Base-by-base conservation (phyloP, 2,797 vertebrate species). In the Botia kubotai region DNA sequence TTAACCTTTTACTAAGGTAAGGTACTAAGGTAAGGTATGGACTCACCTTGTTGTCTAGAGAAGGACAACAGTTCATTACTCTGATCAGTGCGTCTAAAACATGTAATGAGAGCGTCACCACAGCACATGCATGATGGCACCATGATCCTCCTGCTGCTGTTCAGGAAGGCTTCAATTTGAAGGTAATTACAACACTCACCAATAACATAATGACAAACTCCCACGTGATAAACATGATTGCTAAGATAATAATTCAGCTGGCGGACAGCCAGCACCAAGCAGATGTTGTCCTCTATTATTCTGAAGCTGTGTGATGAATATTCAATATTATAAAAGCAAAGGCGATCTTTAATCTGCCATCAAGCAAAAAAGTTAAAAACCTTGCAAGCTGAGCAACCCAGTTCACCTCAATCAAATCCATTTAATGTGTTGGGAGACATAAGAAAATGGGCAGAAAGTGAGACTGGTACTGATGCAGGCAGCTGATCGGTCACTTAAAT, bases 131-230 rank as follows among this genome's bases (percentile, higher is more conserved):
- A 39, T 2, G 39, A 6, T 39, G 39, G 73, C 67, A 62, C 21
- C 5, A 50, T 68, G 52, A n/a, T 58, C 14, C 5, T 3, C 55
- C 23, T 52, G 3, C 12, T 21, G 11, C 39, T 62, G n/a, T 46
- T 39, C 16, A 12, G n/a, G 70, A 78, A 77, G 3, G 16, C 13
- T 55, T 73, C 4, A 53, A n/a, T 77, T 81, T 62, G 13, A 52
- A 55, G 43, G 46, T 60, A 86, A 80, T 85, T 71, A 83, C 75
- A 29, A 75, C 63, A 63, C 21, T 76, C 60, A 17, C 58, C 43
- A 82, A 52, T 70, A 86, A 70, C 77, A 71, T 72, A 86, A 83
- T 85, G 71, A 77, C 74, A 83, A 75, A 57, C 68, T 79, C 55
- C 21, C 17, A 68, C 63, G 84, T 69, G 68, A 80, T 55, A 57